Base-by-base conservation (phyloP, 2,113 vertebrate species). In the Budorcas taxicolor region DNA sequence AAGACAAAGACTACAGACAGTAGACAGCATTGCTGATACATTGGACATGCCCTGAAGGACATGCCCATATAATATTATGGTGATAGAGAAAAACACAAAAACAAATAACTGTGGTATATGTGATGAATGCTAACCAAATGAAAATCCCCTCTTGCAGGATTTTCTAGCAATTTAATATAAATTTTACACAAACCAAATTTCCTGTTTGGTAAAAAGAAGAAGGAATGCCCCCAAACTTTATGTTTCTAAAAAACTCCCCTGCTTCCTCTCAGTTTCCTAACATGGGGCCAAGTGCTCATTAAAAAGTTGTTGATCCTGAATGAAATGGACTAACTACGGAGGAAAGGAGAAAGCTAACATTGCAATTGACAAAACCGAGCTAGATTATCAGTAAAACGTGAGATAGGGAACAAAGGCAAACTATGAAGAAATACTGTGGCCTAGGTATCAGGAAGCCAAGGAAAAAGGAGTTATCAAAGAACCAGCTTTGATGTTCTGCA, bases 141-240 rank as follows among this genome's bases (percentile, higher is more conserved):
- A 87, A 64, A 76, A 64, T 12, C 10, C 16, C 27, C 71, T 81
- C 17, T 94, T 93, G 10, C 3, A 60, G 13, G 36, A 85, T 71
- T 80, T 95, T 71, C 47, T 97, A 95, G 87, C 83, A 91, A 52
- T 93, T 81, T 89, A 53, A 57, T 43, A 62, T 47, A 95, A 45
- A 91, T 88, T 58, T 95, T 53, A 92, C 19, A 43, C 15, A 93
- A 86, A 92, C 60, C 1, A 25, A 62, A 90, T 80, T 78, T 92
- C 7, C 19, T 58, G 1, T 78, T 93, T 62, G 12, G 10, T 62
- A 53, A 86, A 89, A 87, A 88, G 57, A 64, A 25, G 36, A 87
- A 16, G 43, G 2, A 57, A 13, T 67, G 36, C 7, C 21, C 57
- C 19, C 9, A 47, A 82, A 31, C 40, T 88, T 81, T 89, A 15